These are phyloP conservation scores for Stictonetta naevosa DNA, from an alignment of 2,113 vertebrate species.

Conservation along the genomic window DNA sequence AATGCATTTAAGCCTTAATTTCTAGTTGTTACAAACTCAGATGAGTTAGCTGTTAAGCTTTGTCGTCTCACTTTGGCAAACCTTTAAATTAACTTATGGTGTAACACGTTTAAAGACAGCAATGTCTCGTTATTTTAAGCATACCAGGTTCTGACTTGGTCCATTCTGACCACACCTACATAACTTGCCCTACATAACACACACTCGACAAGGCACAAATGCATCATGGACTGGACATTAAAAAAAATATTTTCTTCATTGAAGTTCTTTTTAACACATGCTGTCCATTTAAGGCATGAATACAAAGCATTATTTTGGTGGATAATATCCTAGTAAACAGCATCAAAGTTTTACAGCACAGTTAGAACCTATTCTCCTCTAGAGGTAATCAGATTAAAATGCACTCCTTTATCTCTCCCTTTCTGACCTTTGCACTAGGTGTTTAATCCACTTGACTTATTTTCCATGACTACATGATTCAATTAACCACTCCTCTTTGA, in stretches of 20 bases:
- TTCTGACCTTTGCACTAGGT: not conserved
- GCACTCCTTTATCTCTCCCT: not conserved
- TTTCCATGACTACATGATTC: not conserved
- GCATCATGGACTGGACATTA: not conserved
- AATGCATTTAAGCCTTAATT: conserved; percentile 1
- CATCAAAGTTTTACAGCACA: not conserved
- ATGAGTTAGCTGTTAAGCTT: not conserved
- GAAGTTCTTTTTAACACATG: not conserved
- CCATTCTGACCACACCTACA: not conserved
- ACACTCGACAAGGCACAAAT: not conserved
- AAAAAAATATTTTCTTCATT: not conserved
- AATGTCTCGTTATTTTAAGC: not conserved
- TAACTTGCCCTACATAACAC: not conserved
- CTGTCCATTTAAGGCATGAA: not conserved
- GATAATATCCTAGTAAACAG: not conserved
- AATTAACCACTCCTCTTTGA: not conserved
- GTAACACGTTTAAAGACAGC: not conserved
- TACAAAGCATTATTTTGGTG: not conserved
- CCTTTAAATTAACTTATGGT: not conserved
- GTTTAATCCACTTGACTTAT: not conserved
- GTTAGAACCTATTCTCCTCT: not conserved
- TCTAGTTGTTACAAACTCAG: not conserved
- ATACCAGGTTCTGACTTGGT: not conserved
- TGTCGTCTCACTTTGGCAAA: not conserved
- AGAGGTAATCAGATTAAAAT: not conserved